These are phyloP conservation scores for Chionoecetes opilio DNA, from an alignment of 1,140 invertebrate genomes.

Conservation along the genomic window DNA sequence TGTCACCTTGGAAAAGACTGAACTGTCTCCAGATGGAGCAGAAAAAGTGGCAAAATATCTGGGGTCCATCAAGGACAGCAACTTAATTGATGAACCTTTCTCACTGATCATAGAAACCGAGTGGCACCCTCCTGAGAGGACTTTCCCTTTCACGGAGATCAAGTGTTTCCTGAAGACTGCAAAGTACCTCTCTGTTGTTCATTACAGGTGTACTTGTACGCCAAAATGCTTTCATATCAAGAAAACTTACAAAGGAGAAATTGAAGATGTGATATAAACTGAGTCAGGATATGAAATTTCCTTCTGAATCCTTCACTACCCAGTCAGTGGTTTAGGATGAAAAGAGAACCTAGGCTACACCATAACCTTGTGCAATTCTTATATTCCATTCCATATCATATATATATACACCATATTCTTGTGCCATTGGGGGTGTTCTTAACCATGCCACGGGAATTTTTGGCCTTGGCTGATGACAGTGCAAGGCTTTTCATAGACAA, in stretches of 20 bases:
- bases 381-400: too few relatives aligned
- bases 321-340: too few relatives aligned
- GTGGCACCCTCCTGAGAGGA: background rate
- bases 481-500: too few relatives aligned
- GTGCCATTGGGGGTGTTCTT: too few relatives aligned
- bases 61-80: background rate
- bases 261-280: background rate
- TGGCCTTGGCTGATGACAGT: too few relatives aligned
- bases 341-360: too few relatives aligned
- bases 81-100: background rate
- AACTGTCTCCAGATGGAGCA: constrained; percentile 22
- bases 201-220: background rate
- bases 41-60: constrained; percentile 4
- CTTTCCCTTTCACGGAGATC: background rate
- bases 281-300: background rate
- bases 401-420: too few relatives aligned
- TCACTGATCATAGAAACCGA: constrained; percentile 46
- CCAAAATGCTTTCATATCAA: background rate
- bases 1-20: constrained; percentile 8
- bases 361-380: too few relatives aligned
- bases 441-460: too few relatives aligned
- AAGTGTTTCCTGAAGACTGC: background rate
- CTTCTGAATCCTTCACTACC: too few relatives aligned
- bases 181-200: background rate
- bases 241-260: background rate